A percentile compares a stretch with the other conserved stretches of the same genome.
Conservation (phyloP, 2,888 invertebrate species). For the Drosophila picticornis region DNA sequence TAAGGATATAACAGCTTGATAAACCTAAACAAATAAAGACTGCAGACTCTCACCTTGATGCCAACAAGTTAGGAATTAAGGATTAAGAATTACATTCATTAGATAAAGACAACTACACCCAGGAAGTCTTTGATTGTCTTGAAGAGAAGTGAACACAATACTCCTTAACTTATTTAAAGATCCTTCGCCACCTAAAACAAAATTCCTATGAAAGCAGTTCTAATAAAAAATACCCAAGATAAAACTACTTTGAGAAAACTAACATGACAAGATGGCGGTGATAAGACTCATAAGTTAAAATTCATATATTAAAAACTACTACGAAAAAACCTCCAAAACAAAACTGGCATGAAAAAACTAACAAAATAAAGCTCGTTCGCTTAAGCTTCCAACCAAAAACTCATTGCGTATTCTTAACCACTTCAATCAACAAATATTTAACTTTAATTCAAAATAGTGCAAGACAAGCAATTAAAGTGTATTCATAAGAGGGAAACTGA, state of each 20-base stretch:
- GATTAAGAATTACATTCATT: not conserved
- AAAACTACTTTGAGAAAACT: not conserved
- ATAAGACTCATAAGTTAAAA: not conserved
- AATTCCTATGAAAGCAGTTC: not conserved
- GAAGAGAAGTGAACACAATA: not conserved
- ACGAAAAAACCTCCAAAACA: not conserved
- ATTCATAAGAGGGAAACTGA: conserved; percentile 16
- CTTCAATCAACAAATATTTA: conserved; percentile 9
- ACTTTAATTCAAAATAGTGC: not conserved
- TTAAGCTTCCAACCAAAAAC: not conserved
- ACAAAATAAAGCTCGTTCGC: not conserved
- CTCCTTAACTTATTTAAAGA: not conserved
- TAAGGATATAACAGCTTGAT: not conserved
- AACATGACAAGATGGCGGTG: not conserved
- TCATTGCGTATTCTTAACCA: not conserved
- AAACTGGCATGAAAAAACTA: not conserved
- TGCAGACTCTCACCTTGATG: not conserved
- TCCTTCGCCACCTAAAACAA: not conserved
- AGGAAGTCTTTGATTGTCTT: not conserved
- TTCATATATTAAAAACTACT: not conserved
- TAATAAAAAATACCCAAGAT: not conserved
- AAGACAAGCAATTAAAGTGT: conserved; percentile 30
- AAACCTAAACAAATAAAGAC: not conserved
- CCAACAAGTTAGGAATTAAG: not conserved
- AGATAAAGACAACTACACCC: not conserved